These are phyloP conservation scores for Tragelaphus buxtoni DNA, from an alignment of 2,113 vertebrate genomes.

Conservation along the genomic window DNA sequence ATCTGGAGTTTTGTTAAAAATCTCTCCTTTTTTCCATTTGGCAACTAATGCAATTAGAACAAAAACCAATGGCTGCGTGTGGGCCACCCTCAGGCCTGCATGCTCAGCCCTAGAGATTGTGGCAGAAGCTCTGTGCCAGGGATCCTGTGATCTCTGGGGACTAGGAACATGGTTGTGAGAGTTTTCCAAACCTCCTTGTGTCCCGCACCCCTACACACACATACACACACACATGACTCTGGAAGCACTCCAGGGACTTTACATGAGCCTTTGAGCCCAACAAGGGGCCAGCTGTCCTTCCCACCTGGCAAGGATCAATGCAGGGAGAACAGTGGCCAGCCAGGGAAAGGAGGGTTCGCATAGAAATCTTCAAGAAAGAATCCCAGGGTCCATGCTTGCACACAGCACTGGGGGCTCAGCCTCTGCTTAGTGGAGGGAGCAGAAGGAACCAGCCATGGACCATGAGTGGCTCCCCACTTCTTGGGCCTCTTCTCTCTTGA, in stretches of 20 bases:
- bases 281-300: background rate
- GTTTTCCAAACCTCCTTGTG: background rate
- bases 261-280: background rate
- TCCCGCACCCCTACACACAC: background rate
- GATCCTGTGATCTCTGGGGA: background rate
- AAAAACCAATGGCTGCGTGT: background rate
- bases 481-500: background rate
- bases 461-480: background rate
- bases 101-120: background rate
- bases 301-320: background rate
- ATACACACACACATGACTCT: background rate
- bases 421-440: background rate
- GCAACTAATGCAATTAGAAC: background rate
- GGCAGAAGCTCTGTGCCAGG: background rate
- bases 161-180: background rate
- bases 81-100: background rate
- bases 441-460: background rate
- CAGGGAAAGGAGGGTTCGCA: accelerated
- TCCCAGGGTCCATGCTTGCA: accelerated
- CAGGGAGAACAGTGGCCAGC: too few relatives aligned
- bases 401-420: background rate
- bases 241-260: background rate
- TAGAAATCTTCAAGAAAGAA: background rate
- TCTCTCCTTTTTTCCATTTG: background rate
- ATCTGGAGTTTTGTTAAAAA: background rate